Base-by-base conservation (phyloP, 2,113 vertebrate species). In the Monopterus albus region DNA sequence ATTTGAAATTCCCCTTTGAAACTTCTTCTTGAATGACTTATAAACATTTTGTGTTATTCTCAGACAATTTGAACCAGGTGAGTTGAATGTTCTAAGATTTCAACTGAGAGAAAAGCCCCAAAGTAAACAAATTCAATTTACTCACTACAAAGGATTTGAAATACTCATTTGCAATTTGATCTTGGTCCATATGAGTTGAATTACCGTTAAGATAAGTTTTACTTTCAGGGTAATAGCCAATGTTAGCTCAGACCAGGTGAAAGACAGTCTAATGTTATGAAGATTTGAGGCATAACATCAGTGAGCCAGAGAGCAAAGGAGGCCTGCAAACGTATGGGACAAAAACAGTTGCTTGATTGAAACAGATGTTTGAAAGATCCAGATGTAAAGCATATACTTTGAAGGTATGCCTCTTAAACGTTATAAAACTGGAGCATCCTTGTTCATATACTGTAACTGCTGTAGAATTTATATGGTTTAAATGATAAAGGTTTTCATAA, bases 1-100 rank as follows among this genome's bases (percentile, higher is more conserved):
- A 49, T 60, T 71, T 78, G 2, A 69, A 57, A 47, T 61, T 72
- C 18, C 60, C 42, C 21, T 56, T 58, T 72, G 38, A 6, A 53
- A 70, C 12, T 6, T 72, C 36, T 59, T 82, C 69, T 73, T 36
- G 43, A 31, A 72, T 42, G 40, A 82, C 60, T 50, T 53, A 66
- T 33, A 79, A 82, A 82, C 15, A 43, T 79, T 57, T 66, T 57
- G 29, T 49, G 7, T 70, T 78, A 42, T 75, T 79, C 62, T 59
- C 46, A 21, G 58, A 62, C 39, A 79, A 91, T 91, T 63, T 79
- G 23, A 92, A 90, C 82, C 84, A 88, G 81, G 80, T 91, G 84
- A 77, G 55, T 50, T 40, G 13, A 74, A 39, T 59, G 61, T 26
- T 78, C 69, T 75, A 69, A 68, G 31, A 50, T 85, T 85, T 81